These are phyloP conservation scores for Odontocerum albicorne DNA, from an alignment of 2,888 invertebrate species.

Conservation along the genomic window DNA sequence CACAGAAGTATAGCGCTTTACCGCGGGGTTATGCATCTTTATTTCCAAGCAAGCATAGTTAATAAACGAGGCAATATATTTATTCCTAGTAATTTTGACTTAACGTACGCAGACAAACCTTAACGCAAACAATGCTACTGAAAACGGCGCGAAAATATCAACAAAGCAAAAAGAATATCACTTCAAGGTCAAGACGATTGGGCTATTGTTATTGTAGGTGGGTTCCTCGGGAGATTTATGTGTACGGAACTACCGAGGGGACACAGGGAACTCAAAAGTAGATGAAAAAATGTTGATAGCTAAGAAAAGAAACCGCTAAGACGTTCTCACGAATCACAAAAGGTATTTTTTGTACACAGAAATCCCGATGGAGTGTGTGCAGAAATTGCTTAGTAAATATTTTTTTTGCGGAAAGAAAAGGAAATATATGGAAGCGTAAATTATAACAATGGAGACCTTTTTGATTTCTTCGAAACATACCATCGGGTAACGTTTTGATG, in stretches of 20 bases:
- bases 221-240: constrained; percentile 20
- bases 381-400: background rate
- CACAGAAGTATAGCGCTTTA: no score
- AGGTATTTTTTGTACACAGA: constrained; percentile 23
- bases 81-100: no score
- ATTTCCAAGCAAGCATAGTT: no score
- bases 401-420: constrained; percentile 31
- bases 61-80: no score
- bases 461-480: constrained; percentile 21
- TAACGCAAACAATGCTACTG: no score
- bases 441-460: constrained; percentile 23
- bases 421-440: constrained; percentile 24
- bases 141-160: constrained; percentile 26
- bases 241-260: constrained; percentile 24
- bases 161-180: background rate
- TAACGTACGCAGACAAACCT: no score
- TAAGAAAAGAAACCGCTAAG: constrained; percentile 34
- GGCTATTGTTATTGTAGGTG: constrained; percentile 4
- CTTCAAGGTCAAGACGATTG: constrained; percentile 4
- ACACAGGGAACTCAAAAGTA: constrained; percentile 5
- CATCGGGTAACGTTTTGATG: no score
- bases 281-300: constrained; percentile 16
- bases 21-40: no score
- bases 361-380: constrained; percentile 8
- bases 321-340: constrained; percentile 34